Evolutionary conservation across 1,140 invertebrate species (phyloP), one percentile per base, ranked within the genome.

Genomic region (Ditylenchus dipsaci): DNA sequence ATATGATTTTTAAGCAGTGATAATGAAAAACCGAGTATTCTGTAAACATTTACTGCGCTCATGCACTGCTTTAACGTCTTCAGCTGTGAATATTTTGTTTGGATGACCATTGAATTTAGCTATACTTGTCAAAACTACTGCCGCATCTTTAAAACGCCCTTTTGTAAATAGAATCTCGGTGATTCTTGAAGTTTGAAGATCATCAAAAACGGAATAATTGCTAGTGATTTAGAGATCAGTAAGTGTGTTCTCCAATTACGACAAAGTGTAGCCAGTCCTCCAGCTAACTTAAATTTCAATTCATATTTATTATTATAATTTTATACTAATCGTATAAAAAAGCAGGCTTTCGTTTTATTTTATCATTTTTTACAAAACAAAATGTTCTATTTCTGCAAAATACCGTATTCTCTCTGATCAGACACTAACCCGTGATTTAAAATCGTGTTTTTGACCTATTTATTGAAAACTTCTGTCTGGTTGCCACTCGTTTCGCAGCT

Each of bases 121-220:
- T 43, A 74, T 74, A 57, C 73, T 1, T 21, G 68, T 74, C 49
- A 74, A 63, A 21, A 65, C 67, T 0, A 59, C 58, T 1, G 72
- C 72, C 23, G 72, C 72, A 47, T 49, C 21, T 21, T n/a, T 19
- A 45, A 69, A 74, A 21, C 70, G 58, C 21, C 61, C 33, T 71
- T 64, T 53, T 74, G 72, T 15, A 74, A 29, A 8, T 75, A 47
- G 29, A 63, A 74, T 65, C 72, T 57, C 1, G 72, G 72, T 19
- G 58, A 64, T 38, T 74, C 72, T 49, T 69, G 58, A 9, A 75
- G 17, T 11, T 71, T 64, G n/a, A 66, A 29, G 19, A 74, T 23
- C 43, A 68, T 29, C 11, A 73, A 27, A 21, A 71, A 5, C 0
- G 65, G 27, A 0, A 71, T 72, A 26, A 74, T 17, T 27, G 72